These are phyloP conservation scores for Nipponacmea schrenckii DNA, from an alignment of 2,888 invertebrate genomes.

Conservation along the genomic window DNA sequence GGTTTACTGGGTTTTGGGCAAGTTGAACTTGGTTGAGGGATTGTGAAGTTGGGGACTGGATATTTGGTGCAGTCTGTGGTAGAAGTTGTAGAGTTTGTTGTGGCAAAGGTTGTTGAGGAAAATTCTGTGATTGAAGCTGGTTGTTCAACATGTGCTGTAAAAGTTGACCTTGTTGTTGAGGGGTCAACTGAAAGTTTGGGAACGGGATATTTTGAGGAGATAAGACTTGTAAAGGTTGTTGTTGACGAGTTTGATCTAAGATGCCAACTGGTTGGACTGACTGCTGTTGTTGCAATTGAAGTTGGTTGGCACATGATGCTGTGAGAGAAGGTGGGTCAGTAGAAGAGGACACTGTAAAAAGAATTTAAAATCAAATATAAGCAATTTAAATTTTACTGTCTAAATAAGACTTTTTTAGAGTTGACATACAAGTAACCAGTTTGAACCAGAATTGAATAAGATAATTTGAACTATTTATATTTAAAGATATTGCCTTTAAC, in stretches of 20 bases:
- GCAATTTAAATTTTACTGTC: no score
- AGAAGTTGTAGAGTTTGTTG: conserved; percentile 33
- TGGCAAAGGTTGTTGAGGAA: conserved; percentile 14
- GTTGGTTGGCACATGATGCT: conserved; percentile 43
- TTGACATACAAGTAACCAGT: no score
- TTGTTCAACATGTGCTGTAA: conserved; percentile 49
- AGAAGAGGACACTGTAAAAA: conserved; percentile 7
- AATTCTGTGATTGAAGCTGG: conserved; percentile 24
- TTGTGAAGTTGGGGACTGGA: conserved; percentile 22
- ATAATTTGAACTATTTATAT: no score
- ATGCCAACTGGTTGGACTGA: conserved; percentile 33
- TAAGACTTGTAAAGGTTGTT: conserved; percentile 24
- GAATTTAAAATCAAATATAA: background rate
- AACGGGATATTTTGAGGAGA: conserved; percentile 29
- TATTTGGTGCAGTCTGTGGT: conserved; percentile 18
- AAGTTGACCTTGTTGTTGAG: conserved; percentile 57
- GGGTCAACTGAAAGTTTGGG: conserved; percentile 48
- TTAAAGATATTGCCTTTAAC: no score
- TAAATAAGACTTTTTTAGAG: no score
- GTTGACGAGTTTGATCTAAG: conserved; percentile 40
- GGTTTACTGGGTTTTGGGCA: background rate
- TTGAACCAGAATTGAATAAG: no score
- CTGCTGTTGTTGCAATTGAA: conserved; percentile 68
- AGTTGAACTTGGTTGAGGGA: conserved; percentile 14
- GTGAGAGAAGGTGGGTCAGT: conserved; percentile 31